A percentile compares a stretch with the other conserved stretches of the same genome.
Conservation (phyloP, 2,888 invertebrate species). For the Leptodirus hochenwartii region DNA sequence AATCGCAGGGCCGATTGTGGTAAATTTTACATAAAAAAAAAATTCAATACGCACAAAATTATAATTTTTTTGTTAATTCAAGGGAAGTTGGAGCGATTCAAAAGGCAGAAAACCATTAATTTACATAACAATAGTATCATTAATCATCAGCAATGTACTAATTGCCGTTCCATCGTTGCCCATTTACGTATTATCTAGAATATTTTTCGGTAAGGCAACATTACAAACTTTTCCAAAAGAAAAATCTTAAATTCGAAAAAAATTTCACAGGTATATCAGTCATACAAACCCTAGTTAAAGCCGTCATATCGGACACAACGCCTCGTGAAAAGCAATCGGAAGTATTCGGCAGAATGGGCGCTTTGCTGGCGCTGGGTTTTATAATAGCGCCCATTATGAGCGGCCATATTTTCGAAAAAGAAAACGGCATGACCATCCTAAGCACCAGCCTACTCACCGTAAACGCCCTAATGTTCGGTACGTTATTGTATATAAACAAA, state of each 20-base stretch:
- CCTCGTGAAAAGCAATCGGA: slow-evolving; percentile 30
- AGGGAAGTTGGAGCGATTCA: slow-evolving; percentile 42
- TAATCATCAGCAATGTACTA: slow-evolving; percentile 29
- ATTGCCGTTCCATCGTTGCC: slow-evolving; percentile 30
- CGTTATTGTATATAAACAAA: too few species aligned
- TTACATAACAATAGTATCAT: slow-evolving; percentile 28
- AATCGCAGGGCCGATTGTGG: slow-evolving; percentile 37
- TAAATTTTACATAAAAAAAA: slow-evolving; percentile 20
- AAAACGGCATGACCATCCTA: slow-evolving; percentile 31
- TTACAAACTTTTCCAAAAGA: background rate
- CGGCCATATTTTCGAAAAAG: slow-evolving; percentile 35
- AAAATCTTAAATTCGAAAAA: background rate
- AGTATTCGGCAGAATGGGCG: slow-evolving; percentile 42
- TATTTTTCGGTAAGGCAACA: slow-evolving; percentile 30
- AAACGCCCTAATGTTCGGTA: slow-evolving; percentile 32
- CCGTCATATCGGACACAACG: slow-evolving; percentile 39
- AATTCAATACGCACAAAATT: background rate
- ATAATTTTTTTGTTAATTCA: slow-evolving; percentile 18
- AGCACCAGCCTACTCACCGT: slow-evolving; percentile 28
- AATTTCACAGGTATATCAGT: too few species aligned
- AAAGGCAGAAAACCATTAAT: slow-evolving; percentile 35
- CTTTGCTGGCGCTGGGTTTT: slow-evolving; percentile 43
- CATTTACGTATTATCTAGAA: slow-evolving; percentile 30
- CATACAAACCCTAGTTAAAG: slow-evolving; percentile 38
- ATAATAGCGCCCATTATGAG: slow-evolving; percentile 47